A percentile compares a stretch with the other conserved stretches of the same genome.
Evolutionary conservation across 2,113 vertebrate species (phyloP).

Genomic region (Callipepla squamata): DNA sequence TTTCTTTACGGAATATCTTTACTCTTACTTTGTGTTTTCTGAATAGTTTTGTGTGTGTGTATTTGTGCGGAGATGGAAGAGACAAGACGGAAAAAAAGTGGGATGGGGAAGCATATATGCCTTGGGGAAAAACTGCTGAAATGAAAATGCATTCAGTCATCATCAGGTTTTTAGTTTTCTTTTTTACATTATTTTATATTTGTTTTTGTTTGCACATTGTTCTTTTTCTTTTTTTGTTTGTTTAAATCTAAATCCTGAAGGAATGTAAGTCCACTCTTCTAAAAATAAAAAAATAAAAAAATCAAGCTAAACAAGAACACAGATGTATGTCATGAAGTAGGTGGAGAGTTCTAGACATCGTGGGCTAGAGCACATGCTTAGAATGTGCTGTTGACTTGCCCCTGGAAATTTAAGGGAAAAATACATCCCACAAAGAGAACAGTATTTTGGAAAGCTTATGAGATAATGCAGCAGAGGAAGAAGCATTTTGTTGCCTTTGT

Average conservation of each 20-base stretch:
- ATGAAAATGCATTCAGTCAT: background rate
- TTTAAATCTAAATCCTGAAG: background rate
- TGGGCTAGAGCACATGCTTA: background rate
- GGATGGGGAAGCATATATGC: background rate
- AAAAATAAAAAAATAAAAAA: background rate
- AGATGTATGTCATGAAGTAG: background rate
- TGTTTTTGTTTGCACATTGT: background rate
- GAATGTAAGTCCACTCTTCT: background rate
- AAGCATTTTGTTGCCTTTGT: background rate
- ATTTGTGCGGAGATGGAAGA: background rate
- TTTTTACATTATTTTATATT: background rate
- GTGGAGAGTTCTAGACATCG: background rate
- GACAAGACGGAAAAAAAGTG: background rate
- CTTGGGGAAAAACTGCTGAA: background rate
- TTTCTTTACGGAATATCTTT: background rate
- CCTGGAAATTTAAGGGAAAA: background rate
- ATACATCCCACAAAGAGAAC: background rate
- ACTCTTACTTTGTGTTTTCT: background rate
- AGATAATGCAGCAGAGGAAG: background rate
- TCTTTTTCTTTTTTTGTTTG: background rate
- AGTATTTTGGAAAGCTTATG: background rate
- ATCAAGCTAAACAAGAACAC: background rate
- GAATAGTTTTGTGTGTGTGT: fast-evolving
- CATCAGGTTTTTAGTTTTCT: fast-evolving
- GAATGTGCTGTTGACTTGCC: background rate